Evolutionary conservation across 2,113 vertebrate species (phyloP).

Genomic region (Acrocephalus kingi): DNA sequence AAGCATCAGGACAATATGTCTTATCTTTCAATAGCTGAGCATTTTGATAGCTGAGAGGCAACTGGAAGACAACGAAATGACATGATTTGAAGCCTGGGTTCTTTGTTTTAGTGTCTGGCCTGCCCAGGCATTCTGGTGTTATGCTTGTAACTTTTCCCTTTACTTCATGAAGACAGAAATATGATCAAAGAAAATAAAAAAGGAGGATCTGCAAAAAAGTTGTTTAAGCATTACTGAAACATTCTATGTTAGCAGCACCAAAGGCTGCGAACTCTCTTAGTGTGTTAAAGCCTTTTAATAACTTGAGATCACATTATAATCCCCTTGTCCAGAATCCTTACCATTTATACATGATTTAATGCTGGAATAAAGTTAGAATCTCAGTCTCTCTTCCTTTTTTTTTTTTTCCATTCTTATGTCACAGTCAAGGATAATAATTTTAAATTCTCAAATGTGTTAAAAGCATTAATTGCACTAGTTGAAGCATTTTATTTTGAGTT

Average conservation of each 20-base stretch:
- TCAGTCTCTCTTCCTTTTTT: background rate
- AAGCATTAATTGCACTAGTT: constrained; percentile 13
- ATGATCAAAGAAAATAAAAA: constrained; percentile 57
- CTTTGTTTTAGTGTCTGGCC: constrained; percentile 28
- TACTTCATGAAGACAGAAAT: constrained; percentile 31
- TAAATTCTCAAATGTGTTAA: constrained; percentile 15
- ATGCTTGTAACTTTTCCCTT: constrained; percentile 29
- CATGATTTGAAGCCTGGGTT: background rate
- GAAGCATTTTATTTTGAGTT: constrained; percentile 31
- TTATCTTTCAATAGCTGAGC: background rate
- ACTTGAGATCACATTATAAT: constrained; percentile 59
- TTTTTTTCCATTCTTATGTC: background rate
- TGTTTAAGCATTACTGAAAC: constrained; percentile 35
- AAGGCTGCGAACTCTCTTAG: constrained; percentile 21
- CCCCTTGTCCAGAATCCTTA: constrained; percentile 45
- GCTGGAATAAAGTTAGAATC: constrained; percentile 38
- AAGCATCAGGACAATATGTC: background rate
- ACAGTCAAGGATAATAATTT: constrained; percentile 29
- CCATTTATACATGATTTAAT: constrained; percentile 48
- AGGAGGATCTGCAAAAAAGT: constrained; percentile 51
- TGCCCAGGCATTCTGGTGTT: background rate
- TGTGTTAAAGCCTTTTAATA: constrained; percentile 55
- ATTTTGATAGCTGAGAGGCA: background rate
- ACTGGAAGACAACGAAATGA: background rate
- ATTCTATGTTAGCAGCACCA: background rate